These are phyloP conservation scores for Pygoscelis antarcticus DNA, from an alignment of 2,113 vertebrate species.

Conservation along the genomic window DNA sequence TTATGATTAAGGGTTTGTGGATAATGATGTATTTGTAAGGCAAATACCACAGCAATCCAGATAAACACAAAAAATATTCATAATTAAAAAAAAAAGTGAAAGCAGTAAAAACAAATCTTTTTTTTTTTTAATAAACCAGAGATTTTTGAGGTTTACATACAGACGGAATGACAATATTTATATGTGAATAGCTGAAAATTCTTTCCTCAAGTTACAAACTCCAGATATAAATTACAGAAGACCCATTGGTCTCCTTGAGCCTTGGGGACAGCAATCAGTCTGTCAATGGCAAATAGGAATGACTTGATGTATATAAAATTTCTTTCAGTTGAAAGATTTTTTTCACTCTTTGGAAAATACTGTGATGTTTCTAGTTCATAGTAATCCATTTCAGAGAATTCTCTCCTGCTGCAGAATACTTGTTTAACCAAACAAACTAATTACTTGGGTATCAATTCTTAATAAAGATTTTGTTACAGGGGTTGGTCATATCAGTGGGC, in stretches of 20 bases:
- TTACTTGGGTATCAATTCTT: neutral
- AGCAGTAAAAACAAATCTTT: neutral
- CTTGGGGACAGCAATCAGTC: neutral
- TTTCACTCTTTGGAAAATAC: neutral
- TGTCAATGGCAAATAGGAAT: neutral
- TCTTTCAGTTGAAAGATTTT: neutral
- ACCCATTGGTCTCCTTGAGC: neutral
- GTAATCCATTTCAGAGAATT: neutral
- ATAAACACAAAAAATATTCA: neutral
- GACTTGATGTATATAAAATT: neutral
- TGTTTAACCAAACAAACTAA: neutral
- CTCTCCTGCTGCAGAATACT: neutral
- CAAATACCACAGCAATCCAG: neutral
- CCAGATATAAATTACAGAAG: neutral
- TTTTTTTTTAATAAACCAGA: neutral
- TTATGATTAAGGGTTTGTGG: neutral
- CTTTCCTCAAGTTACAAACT: neutral
- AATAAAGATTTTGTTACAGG: neutral
- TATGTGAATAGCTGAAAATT: neutral
- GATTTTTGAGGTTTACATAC: neutral
- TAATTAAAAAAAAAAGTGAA: rapidly evolving
- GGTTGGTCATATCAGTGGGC: neutral
- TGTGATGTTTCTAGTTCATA: neutral
- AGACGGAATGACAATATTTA: neutral
- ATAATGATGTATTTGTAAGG: neutral